Conservation (phyloP, 2,797 vertebrate species). For the Falco rusticolus region DNA sequence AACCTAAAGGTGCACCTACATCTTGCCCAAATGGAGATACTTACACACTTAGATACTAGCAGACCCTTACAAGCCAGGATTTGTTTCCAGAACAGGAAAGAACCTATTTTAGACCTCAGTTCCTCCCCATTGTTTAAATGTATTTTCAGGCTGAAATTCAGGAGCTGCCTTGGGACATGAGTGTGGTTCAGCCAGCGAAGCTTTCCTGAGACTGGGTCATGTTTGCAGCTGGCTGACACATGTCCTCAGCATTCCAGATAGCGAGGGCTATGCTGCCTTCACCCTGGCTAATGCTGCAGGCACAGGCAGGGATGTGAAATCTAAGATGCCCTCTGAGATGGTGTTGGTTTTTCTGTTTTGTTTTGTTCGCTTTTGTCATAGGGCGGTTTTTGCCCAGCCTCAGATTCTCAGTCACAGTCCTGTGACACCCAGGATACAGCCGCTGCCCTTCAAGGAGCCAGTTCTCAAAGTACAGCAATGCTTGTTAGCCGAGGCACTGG, state of each 20-base stretch:
- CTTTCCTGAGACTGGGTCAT: background rate
- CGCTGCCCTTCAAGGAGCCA: background rate
- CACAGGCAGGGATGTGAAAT: background rate
- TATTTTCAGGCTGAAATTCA: slow-evolving; percentile 45
- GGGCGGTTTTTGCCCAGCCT: background rate
- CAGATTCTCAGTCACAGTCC: background rate
- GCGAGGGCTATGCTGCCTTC: background rate
- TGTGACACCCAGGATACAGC: background rate
- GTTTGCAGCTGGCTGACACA: slow-evolving; percentile 21
- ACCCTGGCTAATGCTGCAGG: background rate
- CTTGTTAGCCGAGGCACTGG: background rate
- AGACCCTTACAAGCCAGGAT: background rate
- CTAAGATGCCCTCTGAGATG: background rate
- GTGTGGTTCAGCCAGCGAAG: accelerated
- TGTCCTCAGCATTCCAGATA: slow-evolving; percentile 8
- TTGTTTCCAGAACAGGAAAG: slow-evolving; percentile 12
- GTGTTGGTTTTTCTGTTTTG: background rate
- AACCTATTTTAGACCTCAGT: slow-evolving; percentile 12
- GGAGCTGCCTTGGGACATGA: background rate
- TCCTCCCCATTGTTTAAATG: slow-evolving; percentile 31
- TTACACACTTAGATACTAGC: background rate
- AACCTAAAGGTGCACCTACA: background rate
- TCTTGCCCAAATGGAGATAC: accelerated
- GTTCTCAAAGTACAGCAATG: background rate
- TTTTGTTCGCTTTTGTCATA: background rate